phyloP scores from a whole-genome alignment of 2,888 invertebrate genomes.

The Dimorphilus gyrociliatus region DNA sequence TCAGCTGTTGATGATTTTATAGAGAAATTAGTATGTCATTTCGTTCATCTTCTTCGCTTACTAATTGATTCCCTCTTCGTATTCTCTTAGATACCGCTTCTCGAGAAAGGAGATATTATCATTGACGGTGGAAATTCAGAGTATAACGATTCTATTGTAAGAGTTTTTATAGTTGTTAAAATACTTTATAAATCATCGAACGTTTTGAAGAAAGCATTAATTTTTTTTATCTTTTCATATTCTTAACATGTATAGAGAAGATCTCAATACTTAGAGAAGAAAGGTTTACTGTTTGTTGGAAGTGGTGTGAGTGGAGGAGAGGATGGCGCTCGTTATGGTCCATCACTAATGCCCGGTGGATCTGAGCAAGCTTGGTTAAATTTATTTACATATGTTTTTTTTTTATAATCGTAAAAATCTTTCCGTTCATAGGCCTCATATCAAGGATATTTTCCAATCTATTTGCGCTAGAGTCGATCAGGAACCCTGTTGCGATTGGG shows the following conservation, averaged over 20 bases:
- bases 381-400: no score
- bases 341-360: slow-evolving; percentile 96
- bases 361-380: slow-evolving; percentile 67
- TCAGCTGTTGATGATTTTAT: slow-evolving; percentile 88
- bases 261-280: slow-evolving; percentile 54
- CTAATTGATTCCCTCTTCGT: slow-evolving; percentile 2
- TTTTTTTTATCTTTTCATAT: no score
- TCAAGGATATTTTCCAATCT: slow-evolving; percentile 80
- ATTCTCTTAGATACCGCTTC: slow-evolving; percentile 25
- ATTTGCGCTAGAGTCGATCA: slow-evolving; percentile 69
- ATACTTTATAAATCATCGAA: no score
- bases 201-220: not conserved
- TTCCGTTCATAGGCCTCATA: slow-evolving; percentile 47
- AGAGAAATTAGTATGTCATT: slow-evolving; percentile 50
- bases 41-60: not conserved
- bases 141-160: slow-evolving; percentile 62
- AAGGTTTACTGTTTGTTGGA: slow-evolving; percentile 71
- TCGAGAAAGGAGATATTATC: slow-evolving; percentile 63
- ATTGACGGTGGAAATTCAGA: slow-evolving; percentile 99
- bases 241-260: slow-evolving; percentile 52
- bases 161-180: no score
- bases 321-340: slow-evolving; percentile 79
- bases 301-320: slow-evolving; percentile 94
- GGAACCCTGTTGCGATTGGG: slow-evolving; percentile 96
- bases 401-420: no score